phyloP scores from a whole-genome alignment of 2,113 vertebrate species.

The Coracopsis vasa region DNA sequence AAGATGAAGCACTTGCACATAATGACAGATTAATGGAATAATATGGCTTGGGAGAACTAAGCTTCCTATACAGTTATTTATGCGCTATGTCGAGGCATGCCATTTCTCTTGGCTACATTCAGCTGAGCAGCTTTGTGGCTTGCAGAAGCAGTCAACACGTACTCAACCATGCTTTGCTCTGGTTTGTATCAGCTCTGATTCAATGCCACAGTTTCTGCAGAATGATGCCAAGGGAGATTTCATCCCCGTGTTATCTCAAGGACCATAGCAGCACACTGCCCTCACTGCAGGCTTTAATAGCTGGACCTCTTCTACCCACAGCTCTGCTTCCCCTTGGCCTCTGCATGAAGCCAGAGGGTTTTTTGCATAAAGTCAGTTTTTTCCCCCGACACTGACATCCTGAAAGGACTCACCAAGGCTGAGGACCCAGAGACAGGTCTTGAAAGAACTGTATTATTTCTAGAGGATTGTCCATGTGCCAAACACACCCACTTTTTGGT shows the following conservation, averaged over 20 bases:
- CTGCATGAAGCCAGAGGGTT: background rate
- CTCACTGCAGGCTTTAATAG: rapidly evolving
- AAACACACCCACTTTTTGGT: background rate
- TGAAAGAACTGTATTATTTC: background rate
- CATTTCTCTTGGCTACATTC: background rate
- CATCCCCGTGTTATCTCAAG: background rate
- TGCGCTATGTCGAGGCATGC: background rate
- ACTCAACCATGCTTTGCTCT: rapidly evolving
- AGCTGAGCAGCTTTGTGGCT: background rate
- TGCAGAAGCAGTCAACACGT: background rate
- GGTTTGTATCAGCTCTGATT: background rate
- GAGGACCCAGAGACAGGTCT: background rate
- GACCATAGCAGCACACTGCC: rapidly evolving
- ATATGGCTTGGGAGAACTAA: background rate
- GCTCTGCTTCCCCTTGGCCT: background rate
- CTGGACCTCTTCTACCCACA: background rate
- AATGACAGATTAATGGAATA: constrained; percentile 24
- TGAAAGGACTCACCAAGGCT: background rate
- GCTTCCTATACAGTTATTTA: background rate
- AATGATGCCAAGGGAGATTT: background rate
- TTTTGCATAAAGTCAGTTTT: background rate
- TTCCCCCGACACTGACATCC: background rate
- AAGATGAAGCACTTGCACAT: constrained; percentile 10
- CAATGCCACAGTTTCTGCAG: background rate
- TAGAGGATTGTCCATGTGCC: background rate